phyloP scores from a whole-genome alignment of 2,113 vertebrate genomes.

The Catharus minimus region DNA sequence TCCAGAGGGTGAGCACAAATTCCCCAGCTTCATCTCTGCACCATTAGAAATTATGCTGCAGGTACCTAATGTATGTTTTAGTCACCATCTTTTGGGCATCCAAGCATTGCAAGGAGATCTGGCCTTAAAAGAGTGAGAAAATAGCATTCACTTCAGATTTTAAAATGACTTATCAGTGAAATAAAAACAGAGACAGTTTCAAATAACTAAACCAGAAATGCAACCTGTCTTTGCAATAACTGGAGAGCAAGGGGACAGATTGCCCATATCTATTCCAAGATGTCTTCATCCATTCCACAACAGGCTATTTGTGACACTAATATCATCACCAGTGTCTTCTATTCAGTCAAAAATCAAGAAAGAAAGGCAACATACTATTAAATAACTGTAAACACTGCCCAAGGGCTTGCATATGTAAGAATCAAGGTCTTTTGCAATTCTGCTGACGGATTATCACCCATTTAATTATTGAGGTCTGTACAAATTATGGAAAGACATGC shows the following conservation, averaged over 20 bases:
- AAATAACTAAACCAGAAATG: background rate
- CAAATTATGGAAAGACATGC: constrained; percentile 34
- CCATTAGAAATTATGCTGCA: background rate
- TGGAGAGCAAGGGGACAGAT: background rate
- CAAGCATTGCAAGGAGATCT: background rate
- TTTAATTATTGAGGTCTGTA: constrained; percentile 44
- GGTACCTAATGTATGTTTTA: background rate
- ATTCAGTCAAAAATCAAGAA: constrained; percentile 41
- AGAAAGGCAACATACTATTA: background rate
- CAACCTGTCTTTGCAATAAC: background rate
- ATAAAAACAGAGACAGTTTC: background rate
- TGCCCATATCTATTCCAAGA: background rate
- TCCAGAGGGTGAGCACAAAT: background rate
- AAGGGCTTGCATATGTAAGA: background rate
- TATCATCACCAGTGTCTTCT: background rate
- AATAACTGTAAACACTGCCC: constrained; percentile 7
- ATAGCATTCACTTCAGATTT: background rate
- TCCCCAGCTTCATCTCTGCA: background rate
- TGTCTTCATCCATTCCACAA: background rate
- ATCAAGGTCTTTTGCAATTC: constrained; percentile 23
- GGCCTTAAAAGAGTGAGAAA: background rate
- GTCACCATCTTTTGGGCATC: background rate
- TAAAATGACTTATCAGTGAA: background rate
- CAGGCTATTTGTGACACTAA: background rate
- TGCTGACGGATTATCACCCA: constrained; percentile 38